Evolutionary conservation across 2,888 invertebrate genomes (phyloP).

Genomic region (Synanthedon andrenaeformis): DNA sequence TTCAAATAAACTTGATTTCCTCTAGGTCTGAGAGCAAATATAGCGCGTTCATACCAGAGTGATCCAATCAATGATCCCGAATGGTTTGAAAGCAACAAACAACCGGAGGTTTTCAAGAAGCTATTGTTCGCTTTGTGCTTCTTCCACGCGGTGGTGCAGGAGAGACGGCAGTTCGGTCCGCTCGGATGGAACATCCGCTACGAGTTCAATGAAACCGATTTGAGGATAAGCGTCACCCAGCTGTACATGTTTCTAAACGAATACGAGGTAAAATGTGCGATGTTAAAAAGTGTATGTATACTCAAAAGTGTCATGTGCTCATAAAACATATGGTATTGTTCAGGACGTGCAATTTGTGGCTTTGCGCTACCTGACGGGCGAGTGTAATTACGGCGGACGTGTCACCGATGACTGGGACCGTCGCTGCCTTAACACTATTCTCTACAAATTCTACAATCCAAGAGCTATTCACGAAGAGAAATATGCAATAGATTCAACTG

Average conservation of each 20-base stretch:
- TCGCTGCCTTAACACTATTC: slow-evolving; percentile 84
- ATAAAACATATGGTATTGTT: neutral
- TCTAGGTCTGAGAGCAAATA: slow-evolving; percentile 79
- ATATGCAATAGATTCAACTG: slow-evolving; percentile 76
- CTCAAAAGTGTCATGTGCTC: neutral
- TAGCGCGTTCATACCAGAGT: slow-evolving; percentile 83
- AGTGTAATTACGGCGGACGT: slow-evolving; percentile 96
- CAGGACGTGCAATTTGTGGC: slow-evolving; percentile 87
- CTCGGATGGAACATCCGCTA: slow-evolving; percentile 97
- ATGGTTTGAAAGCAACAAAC: slow-evolving; percentile 88
- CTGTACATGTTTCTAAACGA: slow-evolving; percentile 88
- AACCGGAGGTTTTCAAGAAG: slow-evolving; percentile 82
- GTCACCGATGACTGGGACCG: slow-evolving; percentile 98
- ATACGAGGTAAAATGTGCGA: slow-evolving; percentile 69
- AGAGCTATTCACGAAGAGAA: slow-evolving; percentile 73
- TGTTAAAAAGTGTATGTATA: neutral
- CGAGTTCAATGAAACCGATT: slow-evolving; percentile 95
- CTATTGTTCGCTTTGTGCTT: slow-evolving; percentile 90
- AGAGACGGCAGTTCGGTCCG: slow-evolving; percentile 90
- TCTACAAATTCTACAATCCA: slow-evolving; percentile 82
- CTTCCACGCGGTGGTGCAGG: slow-evolving; percentile 94
- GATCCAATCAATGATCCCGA: slow-evolving; percentile 90
- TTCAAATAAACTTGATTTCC: no score
- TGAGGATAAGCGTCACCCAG: slow-evolving; percentile 89
- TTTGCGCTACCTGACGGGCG: slow-evolving; percentile 89